Percentiles rank a stretch among this genome's conserved stretches.
phyloP scores from a whole-genome alignment of 2,113 vertebrate species.

The Euleptes europaea region DNA sequence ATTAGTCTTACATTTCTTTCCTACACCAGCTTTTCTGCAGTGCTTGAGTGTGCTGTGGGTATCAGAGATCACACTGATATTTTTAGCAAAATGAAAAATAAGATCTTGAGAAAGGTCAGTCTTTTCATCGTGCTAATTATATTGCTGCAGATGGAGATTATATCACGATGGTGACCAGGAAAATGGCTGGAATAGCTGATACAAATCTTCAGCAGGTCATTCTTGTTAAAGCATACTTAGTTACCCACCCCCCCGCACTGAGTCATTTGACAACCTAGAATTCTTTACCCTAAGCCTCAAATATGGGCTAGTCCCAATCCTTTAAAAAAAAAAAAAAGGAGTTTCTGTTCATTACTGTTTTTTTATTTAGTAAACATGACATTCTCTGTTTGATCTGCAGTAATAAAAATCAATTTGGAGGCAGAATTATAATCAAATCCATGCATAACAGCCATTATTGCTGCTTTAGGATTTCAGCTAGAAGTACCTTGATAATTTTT shows the following conservation, averaged over 20 bases:
- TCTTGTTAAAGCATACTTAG: slow-evolving; percentile 5
- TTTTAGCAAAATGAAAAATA: slow-evolving; percentile 73
- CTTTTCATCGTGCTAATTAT: slow-evolving; percentile 76
- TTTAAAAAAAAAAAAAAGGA: neutral
- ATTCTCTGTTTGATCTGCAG: fast-evolving
- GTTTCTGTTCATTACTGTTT: neutral
- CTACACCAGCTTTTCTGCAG: slow-evolving; percentile 11
- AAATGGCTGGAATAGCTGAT: slow-evolving; percentile 11
- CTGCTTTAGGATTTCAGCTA: neutral
- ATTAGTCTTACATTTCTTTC: neutral
- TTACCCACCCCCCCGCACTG: neutral
- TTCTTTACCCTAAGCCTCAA: neutral
- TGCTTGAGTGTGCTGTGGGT: slow-evolving; percentile 21
- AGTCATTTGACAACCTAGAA: slow-evolving; percentile 4
- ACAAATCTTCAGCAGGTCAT: slow-evolving; percentile 24
- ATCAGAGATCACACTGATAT: slow-evolving; percentile 71
- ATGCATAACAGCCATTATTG: fast-evolving
- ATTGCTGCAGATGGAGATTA: slow-evolving; percentile 70
- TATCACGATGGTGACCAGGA: slow-evolving; percentile 62
- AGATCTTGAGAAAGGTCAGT: slow-evolving; percentile 77
- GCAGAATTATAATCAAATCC: fast-evolving
- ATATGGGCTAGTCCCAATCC: neutral
- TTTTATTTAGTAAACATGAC: fast-evolving
- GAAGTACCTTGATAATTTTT: neutral
- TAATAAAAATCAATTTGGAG: fast-evolving